A percentile compares a stretch with the other conserved stretches of the same genome.
Evolutionary conservation across 2,113 vertebrate genomes (phyloP).

Genomic region (Crotalus helleri): DNA sequence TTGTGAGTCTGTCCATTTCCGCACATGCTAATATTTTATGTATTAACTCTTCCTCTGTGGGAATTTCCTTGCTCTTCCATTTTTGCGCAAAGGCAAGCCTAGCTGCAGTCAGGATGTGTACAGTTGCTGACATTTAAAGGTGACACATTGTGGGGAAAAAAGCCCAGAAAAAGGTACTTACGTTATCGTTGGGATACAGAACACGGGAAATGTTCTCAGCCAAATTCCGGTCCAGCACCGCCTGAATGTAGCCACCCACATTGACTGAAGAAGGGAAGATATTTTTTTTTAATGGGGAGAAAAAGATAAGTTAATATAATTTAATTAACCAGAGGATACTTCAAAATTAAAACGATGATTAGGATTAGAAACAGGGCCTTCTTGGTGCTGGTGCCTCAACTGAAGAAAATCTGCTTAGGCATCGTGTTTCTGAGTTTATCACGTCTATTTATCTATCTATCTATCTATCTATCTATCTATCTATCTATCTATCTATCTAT

Average conservation of each 20-base stretch:
- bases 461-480: neutral
- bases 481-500: no score
- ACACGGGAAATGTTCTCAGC: slow-evolving; percentile 87
- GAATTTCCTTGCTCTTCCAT: no score
- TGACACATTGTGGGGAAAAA: neutral
- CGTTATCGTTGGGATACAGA: slow-evolving; percentile 87
- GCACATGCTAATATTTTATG: no score
- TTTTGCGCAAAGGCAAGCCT: no score
- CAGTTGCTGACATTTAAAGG: neutral
- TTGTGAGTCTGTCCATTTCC: no score
- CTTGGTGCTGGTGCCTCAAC: neutral
- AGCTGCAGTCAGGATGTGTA: neutral
- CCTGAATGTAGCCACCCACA: slow-evolving; percentile 92
- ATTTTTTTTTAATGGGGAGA: neutral
- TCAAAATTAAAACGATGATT: neutral
- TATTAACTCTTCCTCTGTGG: no score
- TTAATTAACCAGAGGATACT: neutral
- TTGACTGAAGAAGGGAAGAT: slow-evolving; percentile 75
- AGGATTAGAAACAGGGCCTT: neutral
- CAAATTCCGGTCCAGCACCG: slow-evolving; percentile 84
- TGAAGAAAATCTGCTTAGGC: neutral
- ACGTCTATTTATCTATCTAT: neutral
- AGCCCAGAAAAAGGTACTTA: slow-evolving; percentile 49
- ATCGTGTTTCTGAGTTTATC: neutral
- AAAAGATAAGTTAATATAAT: neutral